phyloP scores from a whole-genome alignment of 2,888 invertebrate species.

The Poecilobothrus nobilitatus region DNA sequence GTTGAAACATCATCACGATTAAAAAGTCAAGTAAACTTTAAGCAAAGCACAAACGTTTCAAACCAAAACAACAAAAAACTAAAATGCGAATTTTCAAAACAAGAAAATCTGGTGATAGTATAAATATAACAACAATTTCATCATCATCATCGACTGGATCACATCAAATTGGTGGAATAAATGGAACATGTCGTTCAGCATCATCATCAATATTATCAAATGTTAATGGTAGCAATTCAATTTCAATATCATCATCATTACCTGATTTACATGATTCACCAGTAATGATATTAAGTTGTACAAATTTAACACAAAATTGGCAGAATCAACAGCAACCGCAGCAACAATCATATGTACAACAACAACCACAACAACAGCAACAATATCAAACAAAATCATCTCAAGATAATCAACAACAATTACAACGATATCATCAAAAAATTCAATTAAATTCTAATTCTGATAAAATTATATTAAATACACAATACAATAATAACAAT shows the following conservation, averaged over 20 bases:
- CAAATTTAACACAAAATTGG: slow-evolving; percentile 30
- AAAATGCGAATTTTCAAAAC: slow-evolving; percentile 43
- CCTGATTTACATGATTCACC: slow-evolving; percentile 42
- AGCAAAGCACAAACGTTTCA: neutral
- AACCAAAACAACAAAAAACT: neutral
- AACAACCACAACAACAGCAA: slow-evolving; percentile 24
- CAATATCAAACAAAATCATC: slow-evolving; percentile 15
- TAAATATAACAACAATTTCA: slow-evolving; percentile 30
- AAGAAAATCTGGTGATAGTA: slow-evolving; percentile 42
- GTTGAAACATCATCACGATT: too few relatives aligned
- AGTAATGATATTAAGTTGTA: slow-evolving; percentile 43
- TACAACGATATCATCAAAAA: slow-evolving; percentile 9
- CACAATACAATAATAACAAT: neutral
- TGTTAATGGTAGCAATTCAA: slow-evolving; percentile 32
- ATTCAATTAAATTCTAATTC: neutral
- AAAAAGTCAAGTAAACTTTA: too few relatives aligned
- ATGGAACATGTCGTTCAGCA: slow-evolving; percentile 20
- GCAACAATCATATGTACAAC: slow-evolving; percentile 23
- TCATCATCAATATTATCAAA: slow-evolving; percentile 23
- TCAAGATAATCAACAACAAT: slow-evolving; percentile 8
- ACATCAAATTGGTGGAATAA: slow-evolving; percentile 6
- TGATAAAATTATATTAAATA: neutral
- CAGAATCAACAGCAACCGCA: slow-evolving; percentile 23
- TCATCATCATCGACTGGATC: slow-evolving; percentile 27
- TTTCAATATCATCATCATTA: slow-evolving; percentile 39